Evolutionary conservation across 2,888 invertebrate genomes (phyloP).

Genomic region (Anodontia alba): DNA sequence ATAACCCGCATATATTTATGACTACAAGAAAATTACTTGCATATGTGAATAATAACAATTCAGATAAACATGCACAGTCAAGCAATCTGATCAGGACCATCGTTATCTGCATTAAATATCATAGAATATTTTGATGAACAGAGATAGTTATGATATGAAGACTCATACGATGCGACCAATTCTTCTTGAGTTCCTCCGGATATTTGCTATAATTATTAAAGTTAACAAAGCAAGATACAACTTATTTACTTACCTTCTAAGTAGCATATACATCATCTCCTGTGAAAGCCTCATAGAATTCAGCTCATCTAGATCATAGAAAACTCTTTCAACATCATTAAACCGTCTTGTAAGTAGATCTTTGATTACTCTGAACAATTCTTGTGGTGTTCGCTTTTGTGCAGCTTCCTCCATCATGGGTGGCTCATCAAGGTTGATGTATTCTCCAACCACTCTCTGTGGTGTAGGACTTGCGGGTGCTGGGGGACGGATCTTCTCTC

Average conservation of each 20-base stretch:
- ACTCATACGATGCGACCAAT: too few relatives aligned
- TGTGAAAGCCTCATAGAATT: conserved; percentile 82
- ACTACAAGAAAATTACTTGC: too few relatives aligned
- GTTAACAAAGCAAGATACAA: too few relatives aligned
- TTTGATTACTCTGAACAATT: conserved; percentile 78
- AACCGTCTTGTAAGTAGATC: conserved; percentile 76
- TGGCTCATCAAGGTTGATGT: conserved; percentile 54
- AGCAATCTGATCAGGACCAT: too few relatives aligned
- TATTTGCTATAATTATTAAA: too few relatives aligned
- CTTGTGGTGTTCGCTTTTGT: conserved; percentile 63
- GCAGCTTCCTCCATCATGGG: conserved; percentile 58
- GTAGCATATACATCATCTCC: conserved; percentile 83
- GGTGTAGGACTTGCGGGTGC: conserved; percentile 17
- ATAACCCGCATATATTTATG: too few relatives aligned
- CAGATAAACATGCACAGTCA: too few relatives aligned
- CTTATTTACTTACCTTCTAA: conserved; percentile 77
- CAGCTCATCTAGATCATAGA: conserved; percentile 82
- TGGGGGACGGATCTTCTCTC: conserved; percentile 20
- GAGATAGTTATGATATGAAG: too few relatives aligned
- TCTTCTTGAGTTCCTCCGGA: too few relatives aligned
- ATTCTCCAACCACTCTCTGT: conserved; percentile 30
- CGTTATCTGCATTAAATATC: too few relatives aligned
- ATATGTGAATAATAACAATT: too few relatives aligned
- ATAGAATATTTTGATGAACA: too few relatives aligned
- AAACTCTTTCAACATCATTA: conserved; percentile 80